Percentiles rank a stretch among this genome's conserved stretches.
phyloP scores from a whole-genome alignment of 2,888 invertebrate genomes.

The Theodoxus fluviatilis region DNA sequence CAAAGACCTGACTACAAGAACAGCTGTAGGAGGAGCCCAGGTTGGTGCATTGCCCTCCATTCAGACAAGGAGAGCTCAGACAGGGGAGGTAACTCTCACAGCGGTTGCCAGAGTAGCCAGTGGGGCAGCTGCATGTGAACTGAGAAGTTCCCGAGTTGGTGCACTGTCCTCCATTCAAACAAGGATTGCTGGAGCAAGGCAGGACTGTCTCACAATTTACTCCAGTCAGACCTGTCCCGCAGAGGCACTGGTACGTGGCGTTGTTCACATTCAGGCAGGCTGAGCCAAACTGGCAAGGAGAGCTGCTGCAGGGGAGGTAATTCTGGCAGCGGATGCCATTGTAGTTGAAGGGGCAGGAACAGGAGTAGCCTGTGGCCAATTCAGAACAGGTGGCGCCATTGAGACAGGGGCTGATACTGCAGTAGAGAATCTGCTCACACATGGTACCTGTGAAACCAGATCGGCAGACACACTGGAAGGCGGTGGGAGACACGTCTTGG shows the following conservation, averaged over 20 bases:
- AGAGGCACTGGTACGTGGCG: conserved; percentile 31
- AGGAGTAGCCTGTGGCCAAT: no score
- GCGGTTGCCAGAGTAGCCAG: conserved; percentile 30
- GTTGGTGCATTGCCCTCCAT: conserved; percentile 42
- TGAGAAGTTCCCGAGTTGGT: conserved; percentile 27
- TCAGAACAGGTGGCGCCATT: conserved; percentile 34
- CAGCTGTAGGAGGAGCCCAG: conserved; percentile 39
- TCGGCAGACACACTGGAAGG: conserved; percentile 43
- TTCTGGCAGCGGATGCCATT: conserved; percentile 41
- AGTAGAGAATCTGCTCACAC: conserved; percentile 35
- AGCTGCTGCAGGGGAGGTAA: conserved; percentile 36
- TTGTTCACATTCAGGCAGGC: conserved; percentile 34
- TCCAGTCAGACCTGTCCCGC: conserved; percentile 34
- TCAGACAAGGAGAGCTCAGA: conserved; percentile 42
- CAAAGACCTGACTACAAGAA: conserved; percentile 39
- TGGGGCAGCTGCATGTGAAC: conserved; percentile 33
- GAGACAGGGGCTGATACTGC: conserved; percentile 35
- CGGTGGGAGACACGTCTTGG: conserved; percentile 31
- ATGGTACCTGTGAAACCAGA: conserved; percentile 37
- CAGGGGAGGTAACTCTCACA: conserved; percentile 35
- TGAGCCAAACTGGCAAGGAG: conserved; percentile 45
- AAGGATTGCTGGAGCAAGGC: conserved; percentile 40
- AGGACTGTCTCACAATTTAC: conserved; percentile 32
- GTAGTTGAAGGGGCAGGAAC: conserved; percentile 36
- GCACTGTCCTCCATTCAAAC: conserved; percentile 42